Base-by-base conservation (phyloP, 2,113 vertebrate genomes). In the Bubo scandiacus region DNA sequence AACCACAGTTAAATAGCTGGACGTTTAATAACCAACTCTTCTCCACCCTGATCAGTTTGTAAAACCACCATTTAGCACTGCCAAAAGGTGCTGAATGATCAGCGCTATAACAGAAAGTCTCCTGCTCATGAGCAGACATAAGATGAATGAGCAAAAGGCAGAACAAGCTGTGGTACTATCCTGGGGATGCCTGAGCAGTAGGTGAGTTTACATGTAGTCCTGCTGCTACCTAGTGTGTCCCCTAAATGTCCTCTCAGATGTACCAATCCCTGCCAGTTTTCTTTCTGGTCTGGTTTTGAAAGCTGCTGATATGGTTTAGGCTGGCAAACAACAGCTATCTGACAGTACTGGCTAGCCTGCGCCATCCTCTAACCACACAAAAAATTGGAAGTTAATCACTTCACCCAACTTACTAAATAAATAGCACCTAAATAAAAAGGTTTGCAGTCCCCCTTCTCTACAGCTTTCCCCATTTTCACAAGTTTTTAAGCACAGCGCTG, bases 61-160 rank as follows among this genome's bases (percentile, higher is more conserved):
- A 58, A 77, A 78, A 38, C 43, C 34, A 5, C 3, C 19, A 4
- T 12, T n/a, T 15, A 40, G 20, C 17, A 5, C 25, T 54, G 51
- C 26, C 4, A 10, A 40, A 52, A 47, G 58, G 65, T 14, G 29
- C 45, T 10, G 29, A 59, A 20, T 1, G 6, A 51, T 15, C 38
- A 42, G 59, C 29, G 36, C 43, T 15, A 2, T 3, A 6, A 30
- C 0, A 6, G 30, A 52, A n/a, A 42, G 9, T 5, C 11, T 65
- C 27, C 29, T 1, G 1, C 23, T n/a, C n/a, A 11, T 2, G 1
- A 10, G 4, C 11, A 59, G 73, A 19, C 29, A 11, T 3, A 5
- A 30, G 34, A 25, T 10, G 34, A 38, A 49, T 1, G 4, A 77
- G 36, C 5, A 6, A 45, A 70, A 63, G 7, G 34, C 57, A 78